These are phyloP conservation scores for Porites divaricata DNA, from an alignment of 92 coral and sea anemone genomes.

Conservation along the genomic window DNA sequence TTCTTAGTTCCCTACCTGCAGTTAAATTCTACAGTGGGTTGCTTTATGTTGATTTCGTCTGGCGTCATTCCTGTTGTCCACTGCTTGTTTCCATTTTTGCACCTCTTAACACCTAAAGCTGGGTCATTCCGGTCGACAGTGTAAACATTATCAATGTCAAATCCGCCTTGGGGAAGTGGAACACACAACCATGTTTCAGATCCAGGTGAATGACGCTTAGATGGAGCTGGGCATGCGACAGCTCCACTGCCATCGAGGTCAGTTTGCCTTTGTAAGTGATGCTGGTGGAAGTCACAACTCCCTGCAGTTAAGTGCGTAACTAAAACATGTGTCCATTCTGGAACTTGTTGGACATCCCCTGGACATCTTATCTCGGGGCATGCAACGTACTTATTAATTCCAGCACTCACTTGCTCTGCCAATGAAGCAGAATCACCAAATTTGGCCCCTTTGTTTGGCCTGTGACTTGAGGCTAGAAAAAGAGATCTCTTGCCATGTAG, in stretches of 20 bases:
- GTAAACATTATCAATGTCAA: slow-evolving; percentile 5
- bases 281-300: not conserved
- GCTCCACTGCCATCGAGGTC: not conserved
- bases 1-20: slow-evolving; percentile 5
- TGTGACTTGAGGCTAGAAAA: slow-evolving; percentile 10
- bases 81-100: not conserved
- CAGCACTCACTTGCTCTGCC: not conserved
- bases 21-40: slow-evolving; percentile 9
- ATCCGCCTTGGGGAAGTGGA: not conserved
- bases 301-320: slow-evolving; percentile 20
- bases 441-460: not conserved
- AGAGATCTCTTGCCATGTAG: not conserved
- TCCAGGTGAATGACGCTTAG: slow-evolving; percentile 19
- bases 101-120: not conserved
- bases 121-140: not conserved
- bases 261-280: not conserved
- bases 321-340: slow-evolving; percentile 24
- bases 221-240: not conserved
- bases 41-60: no score
- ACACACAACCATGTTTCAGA: slow-evolving; percentile 24
- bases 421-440: slow-evolving; percentile 14
- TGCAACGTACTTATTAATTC: not conserved
- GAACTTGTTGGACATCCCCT: not conserved
- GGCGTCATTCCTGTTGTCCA: not conserved
- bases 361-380: slow-evolving; percentile 25